Evolutionary conservation across 2,113 vertebrate genomes (phyloP).

Genomic region (Suricata suricatta): DNA sequence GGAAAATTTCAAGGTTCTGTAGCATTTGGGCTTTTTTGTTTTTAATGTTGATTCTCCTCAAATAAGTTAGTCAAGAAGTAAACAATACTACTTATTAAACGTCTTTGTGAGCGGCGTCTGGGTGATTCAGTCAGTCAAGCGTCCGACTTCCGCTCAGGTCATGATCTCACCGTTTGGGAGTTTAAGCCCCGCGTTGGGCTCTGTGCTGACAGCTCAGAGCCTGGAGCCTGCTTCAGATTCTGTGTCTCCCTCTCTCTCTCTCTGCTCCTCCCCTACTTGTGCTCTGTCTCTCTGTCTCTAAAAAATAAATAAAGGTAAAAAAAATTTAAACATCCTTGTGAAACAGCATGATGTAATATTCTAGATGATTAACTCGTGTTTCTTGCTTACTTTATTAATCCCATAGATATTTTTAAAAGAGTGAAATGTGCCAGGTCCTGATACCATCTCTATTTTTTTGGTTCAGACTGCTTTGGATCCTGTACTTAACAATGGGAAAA

Average conservation of each 20-base stretch:
- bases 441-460: slow-evolving; percentile 56
- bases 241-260: too few species aligned
- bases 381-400: slow-evolving; percentile 19
- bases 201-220: too few species aligned
- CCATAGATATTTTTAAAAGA: slow-evolving; percentile 49
- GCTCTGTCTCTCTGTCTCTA: too few species aligned
- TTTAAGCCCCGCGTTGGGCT: too few species aligned
- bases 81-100: background rate
- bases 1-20: slow-evolving; percentile 5
- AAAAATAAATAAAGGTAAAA: too few species aligned
- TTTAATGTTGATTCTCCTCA: background rate
- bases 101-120: background rate
- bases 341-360: background rate
- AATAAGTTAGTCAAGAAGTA: slow-evolving; percentile 14
- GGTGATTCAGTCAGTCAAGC: too few species aligned
- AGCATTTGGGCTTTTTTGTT: background rate
- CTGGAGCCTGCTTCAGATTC: too few species aligned
- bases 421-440: slow-evolving; percentile 17
- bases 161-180: too few species aligned
- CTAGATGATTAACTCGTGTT: background rate
- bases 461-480: slow-evolving; percentile 15
- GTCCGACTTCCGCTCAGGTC: too few species aligned
- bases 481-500: slow-evolving; percentile 3
- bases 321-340: background rate
- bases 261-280: too few species aligned